Percentiles rank a stretch among this genome's conserved stretches.
Conservation (phyloP, 2,888 invertebrate genomes). For the Oscheius sp. region DNA sequence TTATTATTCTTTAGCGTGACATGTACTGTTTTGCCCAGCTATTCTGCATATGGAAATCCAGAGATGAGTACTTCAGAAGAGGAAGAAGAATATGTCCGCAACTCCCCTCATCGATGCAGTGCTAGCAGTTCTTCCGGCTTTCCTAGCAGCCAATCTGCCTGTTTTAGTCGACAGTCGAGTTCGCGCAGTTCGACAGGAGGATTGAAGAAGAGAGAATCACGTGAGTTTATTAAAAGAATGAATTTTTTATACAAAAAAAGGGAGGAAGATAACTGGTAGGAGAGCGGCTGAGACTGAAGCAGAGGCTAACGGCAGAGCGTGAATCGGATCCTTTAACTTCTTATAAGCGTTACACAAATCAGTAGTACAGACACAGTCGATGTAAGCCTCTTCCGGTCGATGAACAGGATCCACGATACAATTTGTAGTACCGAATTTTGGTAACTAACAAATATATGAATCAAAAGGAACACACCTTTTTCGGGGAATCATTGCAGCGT, state of each 20-base stretch:
- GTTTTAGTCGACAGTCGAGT: slow-evolving; percentile 52
- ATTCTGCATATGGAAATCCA: not conserved
- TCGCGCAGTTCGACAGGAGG: slow-evolving; percentile 41
- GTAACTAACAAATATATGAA: no score
- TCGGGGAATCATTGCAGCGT: no score
- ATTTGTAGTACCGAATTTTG: no score
- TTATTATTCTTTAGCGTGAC: slow-evolving; percentile 31
- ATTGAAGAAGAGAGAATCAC: slow-evolving; percentile 11
- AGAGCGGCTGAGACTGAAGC: not conserved
- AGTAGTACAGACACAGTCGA: not conserved
- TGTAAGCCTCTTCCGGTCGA: no score
- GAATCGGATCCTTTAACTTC: not conserved
- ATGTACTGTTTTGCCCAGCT: slow-evolving; percentile 26
- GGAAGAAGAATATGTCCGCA: slow-evolving; percentile 33
- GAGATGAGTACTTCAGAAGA: slow-evolving; percentile 33
- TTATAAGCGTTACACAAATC: not conserved
- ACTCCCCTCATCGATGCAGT: slow-evolving; percentile 50
- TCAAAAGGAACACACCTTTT: no score
- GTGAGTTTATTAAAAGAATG: not conserved
- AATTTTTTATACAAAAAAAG: not conserved
- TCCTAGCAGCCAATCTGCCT: slow-evolving; percentile 39
- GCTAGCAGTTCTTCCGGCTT: slow-evolving; percentile 48
- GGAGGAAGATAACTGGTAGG: not conserved
- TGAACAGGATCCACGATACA: no score
- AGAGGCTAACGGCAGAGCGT: not conserved